phyloP scores from a whole-genome alignment of 2,113 vertebrate species.

The Callionymus lyra region DNA sequence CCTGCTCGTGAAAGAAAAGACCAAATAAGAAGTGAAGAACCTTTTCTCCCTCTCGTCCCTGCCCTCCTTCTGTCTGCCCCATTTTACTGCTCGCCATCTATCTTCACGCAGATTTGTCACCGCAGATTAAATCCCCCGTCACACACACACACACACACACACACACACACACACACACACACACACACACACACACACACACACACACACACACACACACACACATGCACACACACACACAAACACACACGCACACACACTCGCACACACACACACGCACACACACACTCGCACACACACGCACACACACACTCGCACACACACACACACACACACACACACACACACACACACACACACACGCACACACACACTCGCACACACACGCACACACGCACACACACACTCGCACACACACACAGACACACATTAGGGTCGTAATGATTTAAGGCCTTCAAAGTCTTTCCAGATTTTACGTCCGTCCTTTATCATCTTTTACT shows the following conservation, averaged over 20 bases:
- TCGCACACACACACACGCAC: neutral
- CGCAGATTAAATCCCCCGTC: slow-evolving; percentile 57
- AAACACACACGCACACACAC: neutral
- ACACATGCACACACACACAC: neutral
- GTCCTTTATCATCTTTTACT: slow-evolving; percentile 12
- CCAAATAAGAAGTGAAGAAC: slow-evolving; percentile 37
- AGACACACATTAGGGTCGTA: no score
- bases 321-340: neutral
- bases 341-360: slow-evolving; percentile 35
- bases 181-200: neutral
- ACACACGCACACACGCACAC: slow-evolving; percentile 22
- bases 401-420: neutral
- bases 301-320: neutral
- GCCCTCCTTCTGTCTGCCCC: slow-evolving; percentile 4
- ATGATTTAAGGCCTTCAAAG: slow-evolving; percentile 47
- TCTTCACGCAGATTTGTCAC: slow-evolving; percentile 33
- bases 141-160: slow-evolving; percentile 21
- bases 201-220: neutral
- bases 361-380: slow-evolving; percentile 34
- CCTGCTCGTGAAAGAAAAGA: slow-evolving; percentile 37
- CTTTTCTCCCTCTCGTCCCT: slow-evolving; percentile 6
- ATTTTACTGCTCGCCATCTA: slow-evolving; percentile 6
- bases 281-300: no score
- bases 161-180: slow-evolving; percentile 5
- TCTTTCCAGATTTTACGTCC: slow-evolving; percentile 30